These are phyloP conservation scores for Eptesicus fuscus DNA, from an alignment of 2,113 vertebrate species.

Conservation along the genomic window DNA sequence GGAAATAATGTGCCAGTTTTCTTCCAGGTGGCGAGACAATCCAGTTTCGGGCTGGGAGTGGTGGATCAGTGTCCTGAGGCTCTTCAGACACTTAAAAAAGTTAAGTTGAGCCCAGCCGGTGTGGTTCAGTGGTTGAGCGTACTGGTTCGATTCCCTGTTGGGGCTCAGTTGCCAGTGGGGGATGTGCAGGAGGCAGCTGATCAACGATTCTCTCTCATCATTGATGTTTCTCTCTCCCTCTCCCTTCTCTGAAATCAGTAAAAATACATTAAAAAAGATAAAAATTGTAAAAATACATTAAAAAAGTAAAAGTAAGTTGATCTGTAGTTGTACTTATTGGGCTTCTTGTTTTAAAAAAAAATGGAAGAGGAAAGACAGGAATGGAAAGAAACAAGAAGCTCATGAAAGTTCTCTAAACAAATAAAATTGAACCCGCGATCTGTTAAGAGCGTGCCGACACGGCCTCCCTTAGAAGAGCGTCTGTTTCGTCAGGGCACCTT, in stretches of 20 bases:
- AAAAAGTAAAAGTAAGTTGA: slow-evolving; percentile 34
- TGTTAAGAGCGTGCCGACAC: slow-evolving; percentile 28
- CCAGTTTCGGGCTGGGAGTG: slow-evolving; percentile 77
- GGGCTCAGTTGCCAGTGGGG: no score
- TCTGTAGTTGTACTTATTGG: slow-evolving; percentile 49
- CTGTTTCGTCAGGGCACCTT: not conserved
- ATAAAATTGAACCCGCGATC: slow-evolving; percentile 28
- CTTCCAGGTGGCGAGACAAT: slow-evolving; percentile 79
- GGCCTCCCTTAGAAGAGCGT: slow-evolving; percentile 52
- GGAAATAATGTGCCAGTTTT: slow-evolving; percentile 81
- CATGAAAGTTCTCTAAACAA: slow-evolving; percentile 59
- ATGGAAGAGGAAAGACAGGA: not conserved
- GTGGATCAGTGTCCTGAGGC: slow-evolving; percentile 71
- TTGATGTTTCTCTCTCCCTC: no score
- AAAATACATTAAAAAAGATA: no score
- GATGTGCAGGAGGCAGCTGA: no score
- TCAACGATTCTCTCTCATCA: no score
- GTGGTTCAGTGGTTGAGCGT: no score
- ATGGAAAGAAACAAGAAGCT: not conserved
- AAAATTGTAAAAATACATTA: no score
- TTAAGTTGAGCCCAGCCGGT: no score
- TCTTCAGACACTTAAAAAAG: slow-evolving; percentile 61
- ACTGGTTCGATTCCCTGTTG: no score
- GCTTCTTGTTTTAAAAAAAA: slow-evolving; percentile 26
- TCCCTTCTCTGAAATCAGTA: no score